A percentile compares a stretch with the other conserved stretches of the same genome.
Conservation (phyloP, 2,113 vertebrate species). For the Cynocephalus volans region DNA sequence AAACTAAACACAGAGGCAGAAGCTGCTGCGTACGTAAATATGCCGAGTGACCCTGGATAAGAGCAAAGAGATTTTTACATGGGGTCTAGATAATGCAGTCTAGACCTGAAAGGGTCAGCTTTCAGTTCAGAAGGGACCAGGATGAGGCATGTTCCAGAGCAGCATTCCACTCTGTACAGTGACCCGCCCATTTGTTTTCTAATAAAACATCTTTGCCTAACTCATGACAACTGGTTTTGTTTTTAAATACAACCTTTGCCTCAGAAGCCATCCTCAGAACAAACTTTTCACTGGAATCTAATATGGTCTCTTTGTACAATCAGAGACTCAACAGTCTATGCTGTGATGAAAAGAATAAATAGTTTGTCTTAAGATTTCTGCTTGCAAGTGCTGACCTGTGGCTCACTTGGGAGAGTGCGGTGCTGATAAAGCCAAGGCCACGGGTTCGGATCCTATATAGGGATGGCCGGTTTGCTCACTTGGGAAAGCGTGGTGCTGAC, state of each 20-base stretch:
- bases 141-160: conserved; percentile 68
- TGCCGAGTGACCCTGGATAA: not conserved
- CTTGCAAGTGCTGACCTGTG: not conserved
- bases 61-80: not conserved
- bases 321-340: not conserved
- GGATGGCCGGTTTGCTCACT: too few species aligned
- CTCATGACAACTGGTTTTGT: conserved; percentile 50
- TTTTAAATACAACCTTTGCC: conserved; percentile 70
- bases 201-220: conserved; percentile 57
- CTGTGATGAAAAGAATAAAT: not conserved
- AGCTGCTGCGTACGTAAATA: not conserved
- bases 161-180: conserved; percentile 74
- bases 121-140: not conserved
- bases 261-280: conserved; percentile 4
- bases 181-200: conserved; percentile 71
- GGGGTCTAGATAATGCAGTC: not conserved
- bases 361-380: not conserved
- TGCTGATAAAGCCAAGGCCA: too few species aligned
- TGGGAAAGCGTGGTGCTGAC: too few species aligned
- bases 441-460: too few species aligned
- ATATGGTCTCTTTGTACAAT: not conserved
- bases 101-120: not conserved
- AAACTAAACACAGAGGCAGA: not conserved
- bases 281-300: not conserved
- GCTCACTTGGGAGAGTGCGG: too few species aligned